Evolutionary conservation across 1,140 invertebrate genomes (phyloP), one percentile per base, ranked within the genome.

Genomic region (Protaetia brevitarsis): DNA sequence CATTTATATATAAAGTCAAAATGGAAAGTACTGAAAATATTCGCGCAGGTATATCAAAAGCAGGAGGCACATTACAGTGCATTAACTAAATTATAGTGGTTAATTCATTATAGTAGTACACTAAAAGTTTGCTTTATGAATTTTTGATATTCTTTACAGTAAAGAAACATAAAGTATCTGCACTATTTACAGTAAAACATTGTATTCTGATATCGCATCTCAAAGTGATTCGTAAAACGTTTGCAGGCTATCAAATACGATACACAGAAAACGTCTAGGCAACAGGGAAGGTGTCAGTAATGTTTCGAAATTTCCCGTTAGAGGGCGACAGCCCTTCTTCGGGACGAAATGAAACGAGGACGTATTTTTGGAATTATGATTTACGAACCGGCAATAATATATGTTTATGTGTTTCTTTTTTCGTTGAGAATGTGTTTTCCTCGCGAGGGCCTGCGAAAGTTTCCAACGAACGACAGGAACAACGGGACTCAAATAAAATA

Each of bases 401-500:
- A 51, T 51, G 41, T 51, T 51, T 51, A 51, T 51, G 19, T 51
- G 41, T 51, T 51, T 51, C 41, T 51, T 51, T n/a, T 51, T 51
- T 51, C 13, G 21, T 19, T 19, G 41, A 23, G 41, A 51, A 51
- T 51, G 41, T 51, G 41, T 51, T 51, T 51, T 51, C 16, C 13
- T 16, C 13, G 16, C 26, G 41, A 51, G 26, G 41, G 26, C 21
- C 41, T 51, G 41, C 26, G 26, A 51, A 51, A 51, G 26, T 16
- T 16, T 37, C 16, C 5, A n/a, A 10, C 41, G 41, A 51, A 23
- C 41, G 41, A 51, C 13, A 51, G 41, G 19, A 51, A 51, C 16
- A 51, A 51, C 41, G 41, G 26, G 19, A 23, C 26, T 51, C 41
- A 51, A 51, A 51, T 51, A 51, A 51, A 51, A 51, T 51, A 51